These are phyloP conservation scores for Conger conger DNA, from an alignment of 2,113 vertebrate species.

Conservation along the genomic window DNA sequence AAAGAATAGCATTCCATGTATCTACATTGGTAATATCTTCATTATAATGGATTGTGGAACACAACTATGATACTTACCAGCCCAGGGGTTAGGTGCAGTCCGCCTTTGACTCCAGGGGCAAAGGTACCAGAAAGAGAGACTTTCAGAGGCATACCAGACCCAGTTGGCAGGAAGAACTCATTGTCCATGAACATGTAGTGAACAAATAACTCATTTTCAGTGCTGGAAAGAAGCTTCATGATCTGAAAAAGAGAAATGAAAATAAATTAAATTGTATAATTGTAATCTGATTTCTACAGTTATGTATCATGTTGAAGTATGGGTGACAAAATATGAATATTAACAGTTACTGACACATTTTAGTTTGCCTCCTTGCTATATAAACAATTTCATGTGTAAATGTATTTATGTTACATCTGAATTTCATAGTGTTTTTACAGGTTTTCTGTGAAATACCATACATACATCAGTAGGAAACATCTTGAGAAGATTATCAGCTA, in stretches of 20 bases:
- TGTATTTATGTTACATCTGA: too few species aligned
- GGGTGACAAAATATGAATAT: too few species aligned
- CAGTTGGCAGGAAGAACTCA: slow-evolving; percentile 86
- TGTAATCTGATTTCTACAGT: not conserved
- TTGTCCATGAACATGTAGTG: slow-evolving; percentile 97
- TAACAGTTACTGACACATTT: too few species aligned
- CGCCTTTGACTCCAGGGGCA: slow-evolving; percentile 79
- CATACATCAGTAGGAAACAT: slow-evolving; percentile 68
- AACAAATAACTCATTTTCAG: slow-evolving; percentile 77
- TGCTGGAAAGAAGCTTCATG: slow-evolving; percentile 71
- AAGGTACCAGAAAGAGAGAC: slow-evolving; percentile 82
- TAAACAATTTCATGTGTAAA: too few species aligned
- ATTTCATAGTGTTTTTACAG: not conserved
- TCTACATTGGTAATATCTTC: not conserved
- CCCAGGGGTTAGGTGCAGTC: slow-evolving; percentile 68
- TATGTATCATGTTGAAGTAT: not conserved
- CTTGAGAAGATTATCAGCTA: slow-evolving; percentile 60
- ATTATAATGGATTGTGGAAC: not conserved
- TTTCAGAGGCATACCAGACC: slow-evolving; percentile 83
- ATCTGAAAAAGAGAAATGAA: slow-evolving; percentile 43
- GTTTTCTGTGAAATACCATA: not conserved
- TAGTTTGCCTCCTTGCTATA: too few species aligned
- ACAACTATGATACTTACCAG: slow-evolving; percentile 64
- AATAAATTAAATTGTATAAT: not conserved
- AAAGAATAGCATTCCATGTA: not conserved